A percentile compares a stretch with the other conserved stretches of the same genome.
phyloP scores from a whole-genome alignment of 1,140 invertebrate genomes.

The Zelostemma sp. region DNA sequence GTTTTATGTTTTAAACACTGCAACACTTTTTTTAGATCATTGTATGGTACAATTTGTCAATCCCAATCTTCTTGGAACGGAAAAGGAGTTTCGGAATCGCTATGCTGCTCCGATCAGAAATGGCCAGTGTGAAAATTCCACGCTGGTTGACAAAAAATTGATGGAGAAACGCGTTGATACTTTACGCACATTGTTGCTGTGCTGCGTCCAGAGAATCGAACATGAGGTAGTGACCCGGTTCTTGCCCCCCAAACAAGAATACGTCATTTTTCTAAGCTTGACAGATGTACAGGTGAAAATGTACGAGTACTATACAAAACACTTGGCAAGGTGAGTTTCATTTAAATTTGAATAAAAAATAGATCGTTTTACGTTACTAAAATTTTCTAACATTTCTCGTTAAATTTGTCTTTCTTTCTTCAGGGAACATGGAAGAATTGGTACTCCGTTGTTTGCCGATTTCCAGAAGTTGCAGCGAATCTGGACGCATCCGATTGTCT shows the following conservation, averaged over 20 bases:
- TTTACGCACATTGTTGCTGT: slow-evolving; percentile 91
- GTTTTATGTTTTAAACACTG: no score
- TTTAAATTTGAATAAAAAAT: no score
- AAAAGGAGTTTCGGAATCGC: slow-evolving; percentile 91
- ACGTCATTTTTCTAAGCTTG: no score
- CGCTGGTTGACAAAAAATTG: slow-evolving; percentile 85
- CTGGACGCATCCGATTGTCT: slow-evolving; percentile 93
- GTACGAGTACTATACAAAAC: slow-evolving; percentile 80
- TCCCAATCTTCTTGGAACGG: slow-evolving; percentile 88
- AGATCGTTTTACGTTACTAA: no score
- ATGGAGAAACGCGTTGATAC: slow-evolving; percentile 97
- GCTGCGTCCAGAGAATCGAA: slow-evolving; percentile 82
- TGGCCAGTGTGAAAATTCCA: slow-evolving; percentile 95
- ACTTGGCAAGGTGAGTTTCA: slow-evolving; percentile 67
- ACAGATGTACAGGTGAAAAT: no score
- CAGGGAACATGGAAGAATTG: slow-evolving; percentile 40
- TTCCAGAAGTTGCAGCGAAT: slow-evolving; percentile 89
- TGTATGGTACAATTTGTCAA: no score
- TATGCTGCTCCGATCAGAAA: slow-evolving; percentile 96
- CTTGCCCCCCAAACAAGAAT: no score
- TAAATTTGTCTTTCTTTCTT: slow-evolving; percentile 4
- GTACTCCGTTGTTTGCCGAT: slow-evolving; percentile 89
- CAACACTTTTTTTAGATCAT: no score
- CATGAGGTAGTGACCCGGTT: slow-evolving; percentile 91
- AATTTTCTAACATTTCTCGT: no score